phyloP scores from a whole-genome alignment of 2,888 invertebrate genomes.

The Lasioglossum lativentre region DNA sequence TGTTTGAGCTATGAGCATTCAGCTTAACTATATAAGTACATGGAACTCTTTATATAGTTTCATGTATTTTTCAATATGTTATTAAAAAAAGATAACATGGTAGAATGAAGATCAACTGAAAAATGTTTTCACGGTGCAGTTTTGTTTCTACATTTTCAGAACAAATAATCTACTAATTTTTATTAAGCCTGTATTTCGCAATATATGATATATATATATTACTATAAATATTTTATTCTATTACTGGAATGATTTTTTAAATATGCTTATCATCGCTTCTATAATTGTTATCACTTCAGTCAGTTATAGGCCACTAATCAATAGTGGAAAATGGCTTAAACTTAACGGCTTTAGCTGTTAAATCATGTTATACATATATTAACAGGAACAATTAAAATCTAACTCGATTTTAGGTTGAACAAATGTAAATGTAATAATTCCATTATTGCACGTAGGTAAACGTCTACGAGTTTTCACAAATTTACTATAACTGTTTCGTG shows the following conservation, averaged over 20 bases:
- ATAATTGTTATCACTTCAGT: not conserved
- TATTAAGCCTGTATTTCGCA: not conserved
- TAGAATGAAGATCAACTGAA: not conserved
- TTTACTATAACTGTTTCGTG: not conserved
- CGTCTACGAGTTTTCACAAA: not conserved
- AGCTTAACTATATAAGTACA: not conserved
- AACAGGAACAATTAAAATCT: not conserved
- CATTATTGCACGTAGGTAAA: not conserved
- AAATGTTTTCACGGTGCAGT: not conserved
- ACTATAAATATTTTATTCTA: not conserved
- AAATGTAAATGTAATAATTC: not conserved
- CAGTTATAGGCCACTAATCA: not conserved
- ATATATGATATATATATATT: slow-evolving; percentile 1
- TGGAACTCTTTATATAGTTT: not conserved
- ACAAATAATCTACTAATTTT: not conserved
- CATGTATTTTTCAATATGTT: not conserved
- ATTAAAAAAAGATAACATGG: not conserved
- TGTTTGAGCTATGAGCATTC: not conserved
- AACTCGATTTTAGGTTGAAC: not conserved
- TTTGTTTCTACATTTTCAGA: not conserved
- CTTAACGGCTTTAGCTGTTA: too few species aligned
- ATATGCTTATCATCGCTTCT: not conserved
- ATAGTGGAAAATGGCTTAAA: not conserved
- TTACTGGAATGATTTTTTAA: not conserved
- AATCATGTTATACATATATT: not conserved